A percentile compares a stretch with the other conserved stretches of the same genome.
These are phyloP conservation scores for Ooceraea biroi DNA, from an alignment of 1,140 invertebrate species.

Conservation along the genomic window DNA sequence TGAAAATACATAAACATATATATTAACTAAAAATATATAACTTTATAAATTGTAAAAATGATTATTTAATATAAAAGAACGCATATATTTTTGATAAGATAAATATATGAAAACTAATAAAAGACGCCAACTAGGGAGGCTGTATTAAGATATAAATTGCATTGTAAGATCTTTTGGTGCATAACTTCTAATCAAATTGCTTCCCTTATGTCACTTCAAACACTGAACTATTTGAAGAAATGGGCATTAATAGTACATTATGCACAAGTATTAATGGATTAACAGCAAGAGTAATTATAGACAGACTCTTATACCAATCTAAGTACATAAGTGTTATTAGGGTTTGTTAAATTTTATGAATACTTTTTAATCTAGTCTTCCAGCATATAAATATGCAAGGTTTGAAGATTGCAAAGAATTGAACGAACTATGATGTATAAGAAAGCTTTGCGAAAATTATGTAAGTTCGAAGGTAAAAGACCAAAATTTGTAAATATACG, in stretches of 20 bases:
- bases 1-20: neutral
- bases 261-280: constrained; percentile 73
- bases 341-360: constrained; percentile 76
- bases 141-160: constrained; percentile 21
- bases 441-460: constrained; percentile 24
- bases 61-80: neutral
- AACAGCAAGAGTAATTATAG: constrained; percentile 60
- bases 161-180: neutral
- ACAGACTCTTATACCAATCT: constrained; percentile 58
- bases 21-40: neutral
- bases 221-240: constrained; percentile 43
- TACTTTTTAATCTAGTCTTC: constrained; percentile 81
- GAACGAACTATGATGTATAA: constrained; percentile 47
- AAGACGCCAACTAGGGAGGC: neutral
- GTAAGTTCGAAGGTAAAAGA: constrained; percentile 41
- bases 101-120: constrained; percentile 9
- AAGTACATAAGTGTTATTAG: constrained; percentile 67
- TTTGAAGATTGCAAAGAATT: constrained; percentile 15
- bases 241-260: constrained; percentile 67
- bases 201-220: constrained; percentile 22
- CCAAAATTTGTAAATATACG: constrained; percentile 66
- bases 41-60: constrained; percentile 20
- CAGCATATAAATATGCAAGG: constrained; percentile 68
- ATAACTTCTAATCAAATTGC: neutral
- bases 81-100: constrained; percentile 48